Percentiles rank a stretch among this genome's conserved stretches.
These are phyloP conservation scores for Otocyon megalotis DNA, from an alignment of 2,113 vertebrate genomes.

Conservation along the genomic window DNA sequence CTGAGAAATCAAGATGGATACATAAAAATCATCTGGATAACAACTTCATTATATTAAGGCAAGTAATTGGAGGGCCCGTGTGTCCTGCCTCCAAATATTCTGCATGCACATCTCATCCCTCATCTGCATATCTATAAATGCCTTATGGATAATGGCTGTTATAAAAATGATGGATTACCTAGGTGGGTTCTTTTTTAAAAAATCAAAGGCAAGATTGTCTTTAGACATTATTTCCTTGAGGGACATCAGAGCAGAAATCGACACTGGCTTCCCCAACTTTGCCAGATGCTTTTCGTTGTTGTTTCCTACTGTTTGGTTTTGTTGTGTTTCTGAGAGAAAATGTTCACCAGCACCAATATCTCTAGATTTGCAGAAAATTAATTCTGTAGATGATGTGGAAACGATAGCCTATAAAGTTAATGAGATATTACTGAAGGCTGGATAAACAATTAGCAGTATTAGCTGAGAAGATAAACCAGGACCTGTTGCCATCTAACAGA, in stretches of 20 bases:
- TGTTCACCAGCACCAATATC: constrained; percentile 20
- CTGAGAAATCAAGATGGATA: background rate
- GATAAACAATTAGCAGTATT: constrained; percentile 89
- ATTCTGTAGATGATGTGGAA: constrained; percentile 81
- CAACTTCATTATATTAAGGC: constrained; percentile 48
- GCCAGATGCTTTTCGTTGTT: background rate
- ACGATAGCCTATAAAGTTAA: constrained; percentile 88
- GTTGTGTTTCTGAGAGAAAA: constrained; percentile 57
- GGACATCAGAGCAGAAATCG: background rate
- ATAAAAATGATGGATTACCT: constrained; percentile 63
- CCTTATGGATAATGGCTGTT: constrained; percentile 54
- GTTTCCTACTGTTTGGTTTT: background rate
- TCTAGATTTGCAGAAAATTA: constrained; percentile 78
- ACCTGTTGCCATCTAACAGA: constrained; percentile 84
- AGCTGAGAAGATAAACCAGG: constrained; percentile 84
- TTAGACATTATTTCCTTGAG: background rate
- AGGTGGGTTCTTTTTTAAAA: background rate
- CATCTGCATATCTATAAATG: background rate
- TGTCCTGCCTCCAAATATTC: background rate
- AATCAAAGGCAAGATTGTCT: background rate
- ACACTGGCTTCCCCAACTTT: background rate
- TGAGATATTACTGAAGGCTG: constrained; percentile 87
- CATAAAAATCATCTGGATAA: background rate
- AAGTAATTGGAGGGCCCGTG: background rate
- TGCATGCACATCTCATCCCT: background rate